Base-by-base conservation (phyloP, 2,888 invertebrate genomes). In the Brachyptera putata region DNA sequence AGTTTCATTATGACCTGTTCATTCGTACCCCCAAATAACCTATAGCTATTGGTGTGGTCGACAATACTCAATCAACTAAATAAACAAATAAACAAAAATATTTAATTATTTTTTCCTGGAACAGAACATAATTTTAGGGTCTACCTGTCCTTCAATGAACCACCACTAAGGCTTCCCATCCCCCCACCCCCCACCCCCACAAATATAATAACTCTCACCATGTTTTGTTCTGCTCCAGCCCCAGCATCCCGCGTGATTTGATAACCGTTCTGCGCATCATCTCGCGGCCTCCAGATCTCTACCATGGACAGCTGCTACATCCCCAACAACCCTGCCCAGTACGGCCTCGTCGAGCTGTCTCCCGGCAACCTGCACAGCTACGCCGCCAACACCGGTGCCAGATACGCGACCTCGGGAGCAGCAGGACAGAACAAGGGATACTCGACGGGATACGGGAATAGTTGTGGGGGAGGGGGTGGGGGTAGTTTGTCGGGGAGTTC, bases 401-500 rank as follows among this genome's bases (percentile, higher is more conserved):
- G 58, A 55, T 37, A 18, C 50, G 36, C 56, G 61, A 48, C 18
- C 53, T 57, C 16, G 57, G 34, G 34, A 34, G 41, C 41, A 21
- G 41, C 41, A n/a, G 41, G 41, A 2, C 41, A 41, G 18, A 16
- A 3, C 13, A 49, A 48, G 16, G 43, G 46, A 14, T 53, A 41
- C 60, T 3, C 43, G 1, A 30, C 22, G 26, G 60, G 43, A 30
- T 58, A 49, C 48, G 43, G 30, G 13, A n/a, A n/a, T n/a, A n/a
- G n/a, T n/a, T n/a, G n/a, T n/a, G 58, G 22, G 56, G 76, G 75
- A 57, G 69, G 78, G 67, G 73, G 71, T 1, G 67, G 77, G 36
- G 34, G 16, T 18, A 18, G 34, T 21, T 36, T 18, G 34, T 18
- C 36, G 11, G 53, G 21, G 34, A 53, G 21, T 18, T 7, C 16